A percentile compares a stretch with the other conserved stretches of the same genome.
Conservation (phyloP, 2,113 vertebrate species). For the Ahaetulla prasina region DNA sequence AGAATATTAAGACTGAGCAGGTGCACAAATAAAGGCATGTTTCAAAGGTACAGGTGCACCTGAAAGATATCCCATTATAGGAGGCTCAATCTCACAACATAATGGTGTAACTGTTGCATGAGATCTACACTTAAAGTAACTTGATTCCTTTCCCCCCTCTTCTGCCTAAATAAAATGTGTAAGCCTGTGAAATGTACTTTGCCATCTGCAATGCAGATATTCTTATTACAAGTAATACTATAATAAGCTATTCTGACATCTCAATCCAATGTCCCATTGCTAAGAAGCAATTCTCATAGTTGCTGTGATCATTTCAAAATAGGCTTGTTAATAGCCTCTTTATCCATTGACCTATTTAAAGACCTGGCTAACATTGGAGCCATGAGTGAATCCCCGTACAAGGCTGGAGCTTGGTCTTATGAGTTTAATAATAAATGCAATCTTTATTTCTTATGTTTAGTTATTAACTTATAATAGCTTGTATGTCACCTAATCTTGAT, state of each 20-base stretch:
- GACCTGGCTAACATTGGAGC: neutral
- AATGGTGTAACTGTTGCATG: conserved; percentile 39
- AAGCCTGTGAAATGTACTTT: conserved; percentile 21
- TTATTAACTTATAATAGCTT: neutral
- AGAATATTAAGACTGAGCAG: conserved; percentile 39
- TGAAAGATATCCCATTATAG: conserved; percentile 14
- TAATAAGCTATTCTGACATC: neutral
- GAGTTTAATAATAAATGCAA: neutral
- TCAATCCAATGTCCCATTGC: neutral
- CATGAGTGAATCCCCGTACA: neutral
- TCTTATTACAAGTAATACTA: conserved; percentile 43
- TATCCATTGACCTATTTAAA: neutral
- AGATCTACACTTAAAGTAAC: conserved; percentile 20
- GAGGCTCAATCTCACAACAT: conserved; percentile 13
- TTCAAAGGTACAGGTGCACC: conserved; percentile 33
- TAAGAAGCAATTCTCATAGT: neutral
- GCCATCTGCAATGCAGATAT: conserved; percentile 47
- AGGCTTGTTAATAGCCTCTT: neutral
- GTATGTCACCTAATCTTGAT: neutral
- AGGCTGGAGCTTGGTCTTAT: neutral
- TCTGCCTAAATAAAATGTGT: conserved; percentile 15
- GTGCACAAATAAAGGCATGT: conserved; percentile 24
- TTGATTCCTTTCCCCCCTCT: neutral
- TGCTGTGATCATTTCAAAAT: neutral
- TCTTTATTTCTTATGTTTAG: neutral